Conservation (phyloP, 2,113 vertebrate species). For the Maccullochella peelii region DNA sequence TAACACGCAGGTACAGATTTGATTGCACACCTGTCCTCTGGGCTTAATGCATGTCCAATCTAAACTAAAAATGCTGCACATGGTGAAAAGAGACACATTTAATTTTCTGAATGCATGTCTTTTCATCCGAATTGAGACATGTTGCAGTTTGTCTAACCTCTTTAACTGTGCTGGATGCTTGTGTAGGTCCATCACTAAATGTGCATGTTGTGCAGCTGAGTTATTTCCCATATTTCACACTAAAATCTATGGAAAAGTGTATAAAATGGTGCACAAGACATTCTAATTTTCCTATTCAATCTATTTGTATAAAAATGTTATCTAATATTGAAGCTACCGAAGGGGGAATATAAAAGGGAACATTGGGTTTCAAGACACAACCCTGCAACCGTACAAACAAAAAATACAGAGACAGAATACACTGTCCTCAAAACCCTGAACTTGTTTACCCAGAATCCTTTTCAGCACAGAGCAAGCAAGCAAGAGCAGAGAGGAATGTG, state of each 20-base stretch:
- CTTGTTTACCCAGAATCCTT: constrained; percentile 58
- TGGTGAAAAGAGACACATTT: neutral
- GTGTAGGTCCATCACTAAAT: neutral
- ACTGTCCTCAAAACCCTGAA: constrained; percentile 40
- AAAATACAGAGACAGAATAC: constrained; percentile 15
- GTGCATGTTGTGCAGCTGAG: neutral
- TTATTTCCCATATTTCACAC: neutral
- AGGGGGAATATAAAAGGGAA: constrained; percentile 15
- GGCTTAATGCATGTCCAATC: constrained; percentile 15
- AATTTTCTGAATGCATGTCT: neutral
- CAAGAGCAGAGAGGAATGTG: constrained; percentile 31
- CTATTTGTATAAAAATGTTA: neutral
- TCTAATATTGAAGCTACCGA: neutral
- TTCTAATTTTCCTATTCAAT: neutral
- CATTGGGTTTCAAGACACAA: constrained; percentile 16
- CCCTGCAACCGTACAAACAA: neutral
- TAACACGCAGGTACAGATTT: constrained; percentile 22
- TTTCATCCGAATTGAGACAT: constrained; percentile 11
- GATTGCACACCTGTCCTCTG: constrained; percentile 16
- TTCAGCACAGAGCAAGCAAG: constrained; percentile 37
- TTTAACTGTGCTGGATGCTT: constrained; percentile 18
- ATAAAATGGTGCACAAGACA: neutral
- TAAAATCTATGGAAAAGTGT: neutral
- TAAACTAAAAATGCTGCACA: constrained; percentile 4
- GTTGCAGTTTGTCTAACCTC: constrained; percentile 7